Conservation (phyloP, 2,797 vertebrate species). For the Hypotaenidia philippensis region DNA sequence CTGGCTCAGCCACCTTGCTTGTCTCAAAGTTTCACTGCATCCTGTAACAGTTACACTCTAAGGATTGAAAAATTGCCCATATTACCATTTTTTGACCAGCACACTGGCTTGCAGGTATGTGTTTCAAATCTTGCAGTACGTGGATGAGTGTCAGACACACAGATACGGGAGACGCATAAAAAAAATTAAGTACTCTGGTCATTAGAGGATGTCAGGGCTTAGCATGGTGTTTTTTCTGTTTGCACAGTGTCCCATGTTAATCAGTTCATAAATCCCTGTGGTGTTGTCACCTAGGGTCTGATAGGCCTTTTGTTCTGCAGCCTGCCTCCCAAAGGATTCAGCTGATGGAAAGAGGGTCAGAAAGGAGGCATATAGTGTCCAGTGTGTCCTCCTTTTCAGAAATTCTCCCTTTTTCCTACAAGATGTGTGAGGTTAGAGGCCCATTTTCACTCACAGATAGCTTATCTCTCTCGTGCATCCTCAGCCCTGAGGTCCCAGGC, state of each 20-base stretch:
- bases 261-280: neutral
- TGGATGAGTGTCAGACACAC: neutral
- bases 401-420: neutral
- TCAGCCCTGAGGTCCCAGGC: neutral
- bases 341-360: neutral
- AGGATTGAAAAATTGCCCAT: neutral
- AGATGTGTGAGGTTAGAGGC: neutral
- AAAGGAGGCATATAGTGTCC: neutral
- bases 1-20: neutral
- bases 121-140: neutral
- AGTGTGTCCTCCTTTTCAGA: rapidly evolving
- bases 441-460: neutral
- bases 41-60: neutral
- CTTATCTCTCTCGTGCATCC: neutral
- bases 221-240: neutral
- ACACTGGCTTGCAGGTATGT: neutral
- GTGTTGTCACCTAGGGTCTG: neutral
- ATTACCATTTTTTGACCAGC: neutral
- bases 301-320: neutral
- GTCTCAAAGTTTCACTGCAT: neutral
- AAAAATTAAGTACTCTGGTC: neutral
- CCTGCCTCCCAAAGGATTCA: neutral
- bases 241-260: rapidly evolving
- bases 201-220: neutral
- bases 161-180: neutral